phyloP scores from a whole-genome alignment of 2,113 vertebrate species.

The Varanus salvator region DNA sequence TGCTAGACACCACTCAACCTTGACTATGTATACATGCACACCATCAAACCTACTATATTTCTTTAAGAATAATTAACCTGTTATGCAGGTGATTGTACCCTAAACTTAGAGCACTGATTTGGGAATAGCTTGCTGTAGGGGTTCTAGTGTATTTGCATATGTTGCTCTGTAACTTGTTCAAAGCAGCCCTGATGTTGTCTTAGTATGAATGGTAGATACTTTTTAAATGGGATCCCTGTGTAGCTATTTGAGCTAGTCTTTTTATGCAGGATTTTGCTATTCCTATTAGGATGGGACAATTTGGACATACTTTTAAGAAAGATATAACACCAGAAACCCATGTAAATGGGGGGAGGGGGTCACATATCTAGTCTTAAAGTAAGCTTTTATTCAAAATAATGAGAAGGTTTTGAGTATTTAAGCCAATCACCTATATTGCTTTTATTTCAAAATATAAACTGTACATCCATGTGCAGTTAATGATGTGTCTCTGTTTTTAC shows the following conservation, averaged over 20 bases:
- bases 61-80: not conserved
- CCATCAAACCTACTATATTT: not conserved
- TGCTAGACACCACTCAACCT: not conserved
- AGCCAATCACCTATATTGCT: not conserved
- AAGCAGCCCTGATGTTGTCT: not conserved
- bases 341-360: not conserved
- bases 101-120: not conserved
- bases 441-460: not conserved
- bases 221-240: not conserved
- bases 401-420: not conserved
- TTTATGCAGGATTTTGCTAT: not conserved
- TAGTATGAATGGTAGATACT: not conserved
- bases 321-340: not conserved
- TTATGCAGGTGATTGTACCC: not conserved
- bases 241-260: not conserved
- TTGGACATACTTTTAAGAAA: not conserved
- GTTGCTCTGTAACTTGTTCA: not conserved
- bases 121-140: not conserved
- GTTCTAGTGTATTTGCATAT: not conserved
- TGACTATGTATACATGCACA: not conserved
- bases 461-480: not conserved
- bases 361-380: not conserved
- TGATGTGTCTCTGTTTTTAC: not conserved
- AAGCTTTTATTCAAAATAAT: not conserved
- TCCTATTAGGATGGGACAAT: not conserved